phyloP scores from a whole-genome alignment of 2,113 vertebrate species.

The Muntiacus muntjak region DNA sequence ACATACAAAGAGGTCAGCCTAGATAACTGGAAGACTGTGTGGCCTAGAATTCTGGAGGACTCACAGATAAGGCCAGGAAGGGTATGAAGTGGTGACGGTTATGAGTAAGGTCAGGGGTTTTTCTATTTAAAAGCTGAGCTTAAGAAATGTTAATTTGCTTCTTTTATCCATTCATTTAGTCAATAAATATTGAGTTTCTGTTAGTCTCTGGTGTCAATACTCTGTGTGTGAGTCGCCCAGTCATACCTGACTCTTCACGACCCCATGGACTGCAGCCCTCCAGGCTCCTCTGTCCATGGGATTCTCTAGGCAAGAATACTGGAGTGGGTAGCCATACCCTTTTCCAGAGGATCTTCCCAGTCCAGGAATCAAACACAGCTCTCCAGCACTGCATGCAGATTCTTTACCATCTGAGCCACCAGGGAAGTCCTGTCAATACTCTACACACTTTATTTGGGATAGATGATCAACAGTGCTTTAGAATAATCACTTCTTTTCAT shows the following conservation, averaged over 20 bases:
- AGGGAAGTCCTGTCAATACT: neutral
- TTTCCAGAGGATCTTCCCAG: neutral
- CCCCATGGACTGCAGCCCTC: neutral
- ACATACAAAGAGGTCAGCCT: neutral
- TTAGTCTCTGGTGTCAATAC: neutral
- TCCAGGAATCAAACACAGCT: neutral
- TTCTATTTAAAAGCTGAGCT: neutral
- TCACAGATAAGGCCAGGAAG: neutral
- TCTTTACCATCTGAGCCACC: neutral
- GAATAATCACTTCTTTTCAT: neutral
- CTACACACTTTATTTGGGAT: neutral
- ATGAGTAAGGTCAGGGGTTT: neutral
- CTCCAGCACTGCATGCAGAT: neutral
- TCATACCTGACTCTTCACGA: neutral
- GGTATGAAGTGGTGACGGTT: neutral
- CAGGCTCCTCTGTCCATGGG: neutral
- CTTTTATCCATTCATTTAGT: neutral
- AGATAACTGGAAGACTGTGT: neutral
- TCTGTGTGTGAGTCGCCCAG: neutral
- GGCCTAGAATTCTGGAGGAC: neutral
- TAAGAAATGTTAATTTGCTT: neutral
- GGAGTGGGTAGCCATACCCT: neutral
- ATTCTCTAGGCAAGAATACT: neutral
- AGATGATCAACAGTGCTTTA: neutral
- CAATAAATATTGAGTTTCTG: neutral